phyloP scores from a whole-genome alignment of 1,140 invertebrate species.

The Globodera rostochiensis region DNA sequence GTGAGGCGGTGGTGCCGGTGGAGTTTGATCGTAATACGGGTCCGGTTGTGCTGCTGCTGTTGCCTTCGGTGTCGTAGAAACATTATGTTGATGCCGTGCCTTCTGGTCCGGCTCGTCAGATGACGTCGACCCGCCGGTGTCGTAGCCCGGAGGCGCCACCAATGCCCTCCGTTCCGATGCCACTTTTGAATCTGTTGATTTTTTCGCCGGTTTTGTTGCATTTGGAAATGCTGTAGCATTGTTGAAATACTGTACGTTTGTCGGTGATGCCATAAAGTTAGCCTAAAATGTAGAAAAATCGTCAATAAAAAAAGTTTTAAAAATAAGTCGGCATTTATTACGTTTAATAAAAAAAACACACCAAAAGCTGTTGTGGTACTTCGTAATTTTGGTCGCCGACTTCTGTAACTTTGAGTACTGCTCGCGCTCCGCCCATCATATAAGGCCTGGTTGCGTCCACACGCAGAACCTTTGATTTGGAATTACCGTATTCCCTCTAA shows the following conservation, averaged over 20 bases:
- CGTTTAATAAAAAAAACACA: too few species aligned
- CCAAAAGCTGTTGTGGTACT: not conserved
- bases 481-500: too few species aligned
- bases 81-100: not conserved
- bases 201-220: not conserved
- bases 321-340: not conserved
- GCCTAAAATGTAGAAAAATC: not conserved
- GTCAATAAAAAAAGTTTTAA: not conserved
- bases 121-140: conserved; percentile 19
- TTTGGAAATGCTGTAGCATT: not conserved
- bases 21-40: not conserved
- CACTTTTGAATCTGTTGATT: not conserved
- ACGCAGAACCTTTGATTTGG: conserved; percentile 19
- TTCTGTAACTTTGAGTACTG: not conserved
- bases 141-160: conserved; percentile 17
- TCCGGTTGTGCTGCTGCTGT: not conserved
- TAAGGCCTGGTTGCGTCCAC: conserved; percentile 10
- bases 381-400: not conserved
- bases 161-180: conserved; percentile 6
- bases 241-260: not conserved
- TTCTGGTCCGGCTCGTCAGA: conserved; percentile 14
- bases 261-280: not conserved
- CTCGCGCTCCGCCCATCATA: conserved; percentile 3
- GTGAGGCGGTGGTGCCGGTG: conserved; percentile 17
- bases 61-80: not conserved